Percentiles rank a stretch among this genome's conserved stretches.
Evolutionary conservation across 1,140 invertebrate genomes (phyloP).

Genomic region (Lepeophtheirus salmonis): DNA sequence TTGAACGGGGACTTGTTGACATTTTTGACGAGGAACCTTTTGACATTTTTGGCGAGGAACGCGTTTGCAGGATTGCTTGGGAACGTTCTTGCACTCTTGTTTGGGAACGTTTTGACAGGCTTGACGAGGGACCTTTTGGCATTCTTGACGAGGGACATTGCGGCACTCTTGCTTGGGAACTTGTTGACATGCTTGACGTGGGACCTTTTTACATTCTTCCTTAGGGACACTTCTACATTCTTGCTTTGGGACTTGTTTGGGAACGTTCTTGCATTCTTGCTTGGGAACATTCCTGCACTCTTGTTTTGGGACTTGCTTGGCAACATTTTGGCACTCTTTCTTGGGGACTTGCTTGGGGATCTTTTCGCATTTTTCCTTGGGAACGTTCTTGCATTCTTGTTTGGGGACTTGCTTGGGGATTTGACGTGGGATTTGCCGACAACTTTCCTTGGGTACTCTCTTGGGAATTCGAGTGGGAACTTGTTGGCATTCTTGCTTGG

Average conservation of each 20-base stretch:
- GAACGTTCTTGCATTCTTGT: slow-evolving; percentile 11
- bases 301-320: slow-evolving; percentile 18
- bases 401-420: slow-evolving; percentile 18
- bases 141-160: slow-evolving; percentile 2
- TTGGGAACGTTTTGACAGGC: slow-evolving; percentile 5
- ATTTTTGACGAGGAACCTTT: slow-evolving; percentile 13
- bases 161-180: slow-evolving; percentile 13
- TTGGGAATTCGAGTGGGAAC: not conserved
- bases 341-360: slow-evolving; percentile 18
- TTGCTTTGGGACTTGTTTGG: slow-evolving; percentile 17
- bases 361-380: slow-evolving; percentile 12
- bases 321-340: slow-evolving; percentile 6
- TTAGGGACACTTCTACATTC: slow-evolving; percentile 17
- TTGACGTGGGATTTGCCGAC: slow-evolving; percentile 13
- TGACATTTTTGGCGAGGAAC: slow-evolving; percentile 16
- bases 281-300: slow-evolving; percentile 17
- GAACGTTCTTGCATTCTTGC: slow-evolving; percentile 15
- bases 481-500: not conserved
- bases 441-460: slow-evolving; percentile 14
- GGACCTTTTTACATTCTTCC: slow-evolving; percentile 14
- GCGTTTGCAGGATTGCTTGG: slow-evolving; percentile 5
- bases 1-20: slow-evolving; percentile 12
- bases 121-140: slow-evolving; percentile 10
- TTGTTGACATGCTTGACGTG: slow-evolving; percentile 9
- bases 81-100: slow-evolving; percentile 18